Evolutionary conservation across 2,797 vertebrate species (phyloP).

Genomic region (Acanthiza pusilla): DNA sequence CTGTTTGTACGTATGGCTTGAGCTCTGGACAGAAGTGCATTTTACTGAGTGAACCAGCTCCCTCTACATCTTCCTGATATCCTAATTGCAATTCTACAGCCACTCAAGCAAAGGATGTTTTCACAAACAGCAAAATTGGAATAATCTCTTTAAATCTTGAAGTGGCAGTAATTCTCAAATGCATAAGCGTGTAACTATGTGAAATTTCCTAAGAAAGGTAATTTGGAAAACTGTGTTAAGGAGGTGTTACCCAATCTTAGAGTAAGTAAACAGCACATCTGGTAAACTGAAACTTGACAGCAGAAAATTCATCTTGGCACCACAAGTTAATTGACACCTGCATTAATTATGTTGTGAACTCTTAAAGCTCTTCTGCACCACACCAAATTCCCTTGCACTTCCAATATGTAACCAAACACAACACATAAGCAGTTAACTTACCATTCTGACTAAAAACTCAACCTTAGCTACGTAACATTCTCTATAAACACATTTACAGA

Average conservation of each 20-base stretch:
- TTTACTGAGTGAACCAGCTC: neutral
- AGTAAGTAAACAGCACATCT: conserved; percentile 10
- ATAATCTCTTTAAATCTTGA: neutral
- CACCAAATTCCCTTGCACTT: conserved; percentile 44
- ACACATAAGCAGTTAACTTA: neutral
- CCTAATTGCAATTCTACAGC: neutral
- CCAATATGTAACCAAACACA: conserved; percentile 41
- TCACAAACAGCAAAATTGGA: neutral
- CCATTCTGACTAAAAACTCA: conserved; percentile 33
- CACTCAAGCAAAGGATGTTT: neutral
- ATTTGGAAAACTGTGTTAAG: neutral
- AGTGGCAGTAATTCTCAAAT: neutral
- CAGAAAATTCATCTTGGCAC: neutral
- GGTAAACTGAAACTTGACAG: neutral
- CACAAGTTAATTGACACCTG: neutral
- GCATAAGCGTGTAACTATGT: neutral
- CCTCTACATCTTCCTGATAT: neutral
- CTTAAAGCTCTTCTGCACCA: conserved; percentile 33
- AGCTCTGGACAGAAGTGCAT: neutral
- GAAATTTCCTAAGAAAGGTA: neutral
- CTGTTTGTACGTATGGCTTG: neutral
- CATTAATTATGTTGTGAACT: conserved; percentile 10
- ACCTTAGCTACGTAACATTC: conserved; percentile 15
- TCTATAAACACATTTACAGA: conserved; percentile 38
- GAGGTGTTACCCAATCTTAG: neutral